Conservation (phyloP, 2,113 vertebrate species). For the Conger conger region DNA sequence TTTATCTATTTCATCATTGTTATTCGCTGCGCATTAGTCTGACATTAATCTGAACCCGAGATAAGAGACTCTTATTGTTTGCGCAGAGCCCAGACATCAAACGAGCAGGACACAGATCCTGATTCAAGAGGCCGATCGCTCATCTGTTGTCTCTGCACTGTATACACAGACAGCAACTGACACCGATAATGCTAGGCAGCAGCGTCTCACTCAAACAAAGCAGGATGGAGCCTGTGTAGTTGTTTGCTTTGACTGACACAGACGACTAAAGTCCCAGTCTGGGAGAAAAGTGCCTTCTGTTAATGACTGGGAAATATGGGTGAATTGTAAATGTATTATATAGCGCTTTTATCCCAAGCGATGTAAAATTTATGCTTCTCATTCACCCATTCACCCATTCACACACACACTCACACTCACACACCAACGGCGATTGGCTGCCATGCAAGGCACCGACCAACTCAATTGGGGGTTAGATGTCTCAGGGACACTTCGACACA, state of each 20-base stretch:
- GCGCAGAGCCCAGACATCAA: slow-evolving; percentile 50
- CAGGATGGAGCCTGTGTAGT: neutral
- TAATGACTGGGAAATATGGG: neutral
- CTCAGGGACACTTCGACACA: too few relatives aligned
- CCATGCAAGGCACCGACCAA: too few relatives aligned
- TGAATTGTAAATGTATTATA: too few relatives aligned
- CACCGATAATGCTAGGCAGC: neutral
- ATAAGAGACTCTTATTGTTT: slow-evolving; percentile 8
- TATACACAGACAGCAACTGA: neutral
- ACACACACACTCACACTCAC: too few relatives aligned
- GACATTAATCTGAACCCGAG: neutral
- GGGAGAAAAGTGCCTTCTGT: neutral
- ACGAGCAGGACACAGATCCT: neutral
- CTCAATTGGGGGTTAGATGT: too few relatives aligned
- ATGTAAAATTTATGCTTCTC: too few relatives aligned
- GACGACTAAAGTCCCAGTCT: neutral
- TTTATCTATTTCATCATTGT: too few relatives aligned
- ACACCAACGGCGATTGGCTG: too few relatives aligned
- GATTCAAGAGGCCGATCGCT: neutral
- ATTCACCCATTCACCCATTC: too few relatives aligned
- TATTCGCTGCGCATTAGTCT: neutral
- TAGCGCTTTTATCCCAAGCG: too few relatives aligned
- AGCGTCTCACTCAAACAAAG: neutral
- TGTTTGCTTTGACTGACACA: neutral
- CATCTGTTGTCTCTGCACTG: neutral